phyloP scores from a whole-genome alignment of 2,113 vertebrate genomes.

The Hippotragus niger region DNA sequence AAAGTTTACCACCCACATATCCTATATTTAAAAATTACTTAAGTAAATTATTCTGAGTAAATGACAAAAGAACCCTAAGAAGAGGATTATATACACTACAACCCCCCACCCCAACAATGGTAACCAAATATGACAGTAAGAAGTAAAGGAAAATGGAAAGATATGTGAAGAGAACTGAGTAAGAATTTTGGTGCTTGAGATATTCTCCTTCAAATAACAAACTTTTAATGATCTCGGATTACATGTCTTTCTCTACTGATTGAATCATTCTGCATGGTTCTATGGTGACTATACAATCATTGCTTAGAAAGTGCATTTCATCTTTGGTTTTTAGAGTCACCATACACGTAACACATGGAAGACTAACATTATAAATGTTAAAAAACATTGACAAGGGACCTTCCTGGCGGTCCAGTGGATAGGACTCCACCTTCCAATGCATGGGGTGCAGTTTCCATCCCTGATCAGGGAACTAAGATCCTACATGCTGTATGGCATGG shows the following conservation, averaged over 20 bases:
- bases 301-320: background rate
- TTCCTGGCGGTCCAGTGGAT: background rate
- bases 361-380: background rate
- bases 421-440: background rate
- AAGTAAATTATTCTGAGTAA: slow-evolving; percentile 14
- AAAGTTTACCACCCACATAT: background rate
- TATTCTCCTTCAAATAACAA: background rate
- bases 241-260: background rate
- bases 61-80: background rate
- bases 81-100: background rate
- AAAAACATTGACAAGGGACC: background rate
- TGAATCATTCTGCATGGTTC: background rate
- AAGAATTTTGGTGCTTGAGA: background rate
- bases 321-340: background rate
- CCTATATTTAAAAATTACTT: background rate
- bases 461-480: background rate
- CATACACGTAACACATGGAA: background rate
- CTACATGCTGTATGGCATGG: background rate
- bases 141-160: background rate
- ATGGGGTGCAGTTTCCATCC: background rate
- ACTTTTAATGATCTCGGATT: background rate
- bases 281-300: background rate
- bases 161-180: background rate
- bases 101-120: background rate
- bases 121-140: background rate